Conservation (phyloP, 2,797 vertebrate species). For the Chelonia mydas region DNA sequence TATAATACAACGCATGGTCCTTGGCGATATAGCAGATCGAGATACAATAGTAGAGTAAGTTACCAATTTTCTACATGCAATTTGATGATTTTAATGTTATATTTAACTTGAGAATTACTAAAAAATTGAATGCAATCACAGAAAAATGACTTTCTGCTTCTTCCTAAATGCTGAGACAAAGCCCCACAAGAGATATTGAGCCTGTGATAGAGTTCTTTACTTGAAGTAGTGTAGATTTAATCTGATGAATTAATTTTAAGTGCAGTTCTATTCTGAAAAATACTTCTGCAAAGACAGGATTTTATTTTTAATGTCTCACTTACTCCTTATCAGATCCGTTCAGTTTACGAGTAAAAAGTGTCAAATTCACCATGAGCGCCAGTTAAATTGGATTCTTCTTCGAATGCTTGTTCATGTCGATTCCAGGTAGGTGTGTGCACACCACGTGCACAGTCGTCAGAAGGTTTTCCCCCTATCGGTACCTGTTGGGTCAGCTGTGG, state of each 20-base stretch:
- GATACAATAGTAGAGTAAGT: slow-evolving; percentile 96
- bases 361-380: not conserved
- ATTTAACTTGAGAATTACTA: not conserved
- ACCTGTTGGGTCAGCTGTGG: no score
- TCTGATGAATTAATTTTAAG: not conserved
- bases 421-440: no score
- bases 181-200: not conserved
- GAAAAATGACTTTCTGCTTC: not conserved
- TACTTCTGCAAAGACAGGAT: not conserved
- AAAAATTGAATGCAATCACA: not conserved
- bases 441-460: no score
- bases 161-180: not conserved
- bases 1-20: slow-evolving; percentile 98
- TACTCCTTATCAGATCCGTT: not conserved
- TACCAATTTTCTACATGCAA: not conserved
- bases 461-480: no score
- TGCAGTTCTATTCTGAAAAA: not conserved
- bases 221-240: not conserved
- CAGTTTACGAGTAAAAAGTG: not conserved
- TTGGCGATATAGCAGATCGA: slow-evolving; percentile 95
- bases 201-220: not conserved
- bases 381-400: not conserved
- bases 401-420: no score
- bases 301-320: not conserved
- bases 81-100: not conserved